phyloP scores from a whole-genome alignment of 2,797 vertebrate genomes.

The Protonibea diacanthus region DNA sequence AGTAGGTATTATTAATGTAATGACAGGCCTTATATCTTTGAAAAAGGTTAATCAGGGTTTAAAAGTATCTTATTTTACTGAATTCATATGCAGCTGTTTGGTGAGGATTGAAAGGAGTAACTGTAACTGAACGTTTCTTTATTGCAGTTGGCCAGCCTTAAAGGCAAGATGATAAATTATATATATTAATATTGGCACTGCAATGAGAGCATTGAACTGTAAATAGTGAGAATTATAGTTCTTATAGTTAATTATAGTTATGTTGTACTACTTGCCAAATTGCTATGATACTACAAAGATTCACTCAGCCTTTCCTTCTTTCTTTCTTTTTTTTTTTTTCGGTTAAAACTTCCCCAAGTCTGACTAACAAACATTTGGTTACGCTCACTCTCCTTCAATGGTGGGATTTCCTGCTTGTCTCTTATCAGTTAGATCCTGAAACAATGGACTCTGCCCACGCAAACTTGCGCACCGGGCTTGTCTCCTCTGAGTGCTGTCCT shows the following conservation, averaged over 20 bases:
- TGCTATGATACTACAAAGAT: constrained; percentile 23
- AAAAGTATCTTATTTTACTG: not conserved
- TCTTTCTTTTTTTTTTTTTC: constrained; percentile 3
- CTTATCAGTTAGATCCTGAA: constrained; percentile 83
- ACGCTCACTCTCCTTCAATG: constrained; percentile 69
- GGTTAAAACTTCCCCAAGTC: constrained; percentile 55
- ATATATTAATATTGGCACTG: not conserved
- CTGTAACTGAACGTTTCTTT: not conserved
- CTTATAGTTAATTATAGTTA: not conserved
- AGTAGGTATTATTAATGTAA: too few relatives aligned
- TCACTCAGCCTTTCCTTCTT: constrained; percentile 40
- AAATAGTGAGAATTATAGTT: not conserved
- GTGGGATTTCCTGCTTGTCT: constrained; percentile 85
- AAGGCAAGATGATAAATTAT: not conserved
- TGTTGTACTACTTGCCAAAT: constrained; percentile 15
- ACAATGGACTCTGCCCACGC: constrained; percentile 81
- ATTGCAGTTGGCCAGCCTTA: not conserved
- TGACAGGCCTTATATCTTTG: not conserved
- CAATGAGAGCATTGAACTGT: not conserved
- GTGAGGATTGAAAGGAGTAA: not conserved
- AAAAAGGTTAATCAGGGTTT: not conserved
- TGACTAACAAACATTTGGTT: constrained; percentile 60
- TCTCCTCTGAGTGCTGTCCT: constrained; percentile 49
- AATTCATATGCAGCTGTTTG: not conserved
- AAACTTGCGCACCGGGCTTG: constrained; percentile 39